Base-by-base conservation (phyloP, 2,888 invertebrate species). In the Brenthis hecate region DNA sequence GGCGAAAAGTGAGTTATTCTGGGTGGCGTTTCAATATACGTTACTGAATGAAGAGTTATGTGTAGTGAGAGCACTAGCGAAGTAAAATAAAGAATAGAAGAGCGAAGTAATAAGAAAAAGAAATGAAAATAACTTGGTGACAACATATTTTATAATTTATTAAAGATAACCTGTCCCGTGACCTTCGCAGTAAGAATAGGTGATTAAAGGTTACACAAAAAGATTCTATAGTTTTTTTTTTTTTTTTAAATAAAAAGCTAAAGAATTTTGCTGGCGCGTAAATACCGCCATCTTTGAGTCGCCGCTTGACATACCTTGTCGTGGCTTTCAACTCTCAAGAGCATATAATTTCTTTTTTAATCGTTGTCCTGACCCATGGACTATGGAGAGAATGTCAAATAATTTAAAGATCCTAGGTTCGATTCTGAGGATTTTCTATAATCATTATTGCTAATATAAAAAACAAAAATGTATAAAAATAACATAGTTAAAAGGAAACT, bases 171-270 rank as follows among this genome's bases (percentile, higher is more conserved):
- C 62, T 54, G 62, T 62, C 54, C 23, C 43, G 23, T 61, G 66
- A 66, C 63, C 69, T 66, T 64, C 56, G n/a, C 57, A 67, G 65
- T 72, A 70, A 65, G 43, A 71, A 71, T 50, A 60, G 28, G 63
- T 66, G 66, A 69, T 71, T 74, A 73, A 70, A 70, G 66, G 68
- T 67, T 62, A 71, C 62, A 66, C 71, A 73, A 73, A 74, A 71
- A 73, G 57, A 69, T 53, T 71, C 63, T 55, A 55, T 73, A 56
- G 67, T 71, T 66, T 74, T 67, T 69, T 71, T 66, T 74, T 67
- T 69, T 68, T 68, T 69, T 66, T 54, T 53, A 54, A 71, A 68
- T 73, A 75, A 74, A 69, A 68, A 55, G 47, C 51, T 48, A 50
- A 64, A 56, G 69, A 66, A 72, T 72, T 74, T 54, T 55, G 65